These are phyloP conservation scores for Climacteris rufus DNA, from an alignment of 2,113 vertebrate species.

Conservation along the genomic window DNA sequence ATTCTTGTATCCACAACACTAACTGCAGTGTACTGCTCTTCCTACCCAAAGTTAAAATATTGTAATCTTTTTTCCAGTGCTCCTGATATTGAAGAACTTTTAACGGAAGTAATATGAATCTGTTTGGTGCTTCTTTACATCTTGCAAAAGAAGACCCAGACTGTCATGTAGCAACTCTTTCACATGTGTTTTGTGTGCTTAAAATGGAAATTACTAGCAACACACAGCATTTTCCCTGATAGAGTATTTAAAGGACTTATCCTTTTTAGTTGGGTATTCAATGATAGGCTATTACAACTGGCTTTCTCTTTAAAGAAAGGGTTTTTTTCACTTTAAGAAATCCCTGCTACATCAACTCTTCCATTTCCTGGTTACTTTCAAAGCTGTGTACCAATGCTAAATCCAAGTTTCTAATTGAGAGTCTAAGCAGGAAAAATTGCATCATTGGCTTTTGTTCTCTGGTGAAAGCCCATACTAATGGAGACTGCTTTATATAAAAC, in stretches of 20 bases:
- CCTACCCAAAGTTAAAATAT: not conserved
- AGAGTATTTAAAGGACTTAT: not conserved
- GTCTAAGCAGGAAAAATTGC: conserved; percentile 46
- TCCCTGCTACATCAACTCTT: not conserved
- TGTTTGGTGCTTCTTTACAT: not conserved
- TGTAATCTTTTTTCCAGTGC: not conserved
- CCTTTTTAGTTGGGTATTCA: not conserved
- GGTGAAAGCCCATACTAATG: conserved; percentile 15
- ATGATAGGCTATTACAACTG: not conserved
- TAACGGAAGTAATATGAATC: not conserved
- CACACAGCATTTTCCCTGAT: not conserved
- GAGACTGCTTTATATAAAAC: not conserved
- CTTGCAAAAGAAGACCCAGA: not conserved
- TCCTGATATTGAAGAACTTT: not conserved
- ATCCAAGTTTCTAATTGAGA: conserved; percentile 50
- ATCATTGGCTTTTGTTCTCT: conserved; percentile 39
- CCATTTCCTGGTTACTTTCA: not conserved
- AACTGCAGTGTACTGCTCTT: not conserved
- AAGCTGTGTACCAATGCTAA: not conserved
- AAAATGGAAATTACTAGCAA: not conserved
- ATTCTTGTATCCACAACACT: accelerated
- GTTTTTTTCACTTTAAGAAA: not conserved
- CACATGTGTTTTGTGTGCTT: not conserved
- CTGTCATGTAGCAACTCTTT: not conserved
- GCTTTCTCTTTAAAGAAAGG: not conserved